These are phyloP conservation scores for Monarcha castaneiventris DNA, from an alignment of 2,113 vertebrate genomes.

Conservation along the genomic window DNA sequence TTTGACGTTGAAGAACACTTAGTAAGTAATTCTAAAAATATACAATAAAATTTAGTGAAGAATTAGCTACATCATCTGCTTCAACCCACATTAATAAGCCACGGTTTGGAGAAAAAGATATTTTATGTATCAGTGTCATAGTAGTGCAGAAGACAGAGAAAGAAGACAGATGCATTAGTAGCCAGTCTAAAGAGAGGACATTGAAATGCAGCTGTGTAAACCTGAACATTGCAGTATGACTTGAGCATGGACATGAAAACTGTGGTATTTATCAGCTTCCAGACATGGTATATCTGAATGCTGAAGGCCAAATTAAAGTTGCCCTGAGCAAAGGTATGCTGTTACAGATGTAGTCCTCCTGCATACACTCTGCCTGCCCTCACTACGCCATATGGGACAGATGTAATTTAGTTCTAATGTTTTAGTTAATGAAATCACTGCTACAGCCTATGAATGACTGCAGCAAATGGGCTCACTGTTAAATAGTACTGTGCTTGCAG, in stretches of 20 bases:
- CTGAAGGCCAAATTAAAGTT: background rate
- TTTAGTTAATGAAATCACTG: conserved; percentile 9
- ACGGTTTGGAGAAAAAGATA: background rate
- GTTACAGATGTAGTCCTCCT: background rate
- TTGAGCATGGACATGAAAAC: background rate
- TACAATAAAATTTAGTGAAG: background rate
- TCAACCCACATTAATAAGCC: background rate
- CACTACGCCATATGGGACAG: rapidly evolving
- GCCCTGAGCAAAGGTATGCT: background rate
- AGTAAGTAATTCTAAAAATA: background rate
- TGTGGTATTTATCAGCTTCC: background rate
- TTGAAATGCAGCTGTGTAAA: background rate
- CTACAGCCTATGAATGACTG: background rate
- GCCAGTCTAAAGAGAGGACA: background rate
- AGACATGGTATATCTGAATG: background rate
- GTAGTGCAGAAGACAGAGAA: background rate
- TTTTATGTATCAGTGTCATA: background rate
- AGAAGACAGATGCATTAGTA: background rate
- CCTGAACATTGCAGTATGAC: background rate
- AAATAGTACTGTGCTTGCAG: background rate
- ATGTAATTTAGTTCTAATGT: background rate
- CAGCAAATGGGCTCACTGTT: background rate
- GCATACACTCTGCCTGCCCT: background rate
- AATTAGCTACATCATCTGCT: background rate
- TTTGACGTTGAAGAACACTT: background rate